Percentiles rank a stretch among this genome's conserved stretches.
phyloP scores from a whole-genome alignment of 2,797 vertebrate genomes.

The Labeo calbasu region DNA sequence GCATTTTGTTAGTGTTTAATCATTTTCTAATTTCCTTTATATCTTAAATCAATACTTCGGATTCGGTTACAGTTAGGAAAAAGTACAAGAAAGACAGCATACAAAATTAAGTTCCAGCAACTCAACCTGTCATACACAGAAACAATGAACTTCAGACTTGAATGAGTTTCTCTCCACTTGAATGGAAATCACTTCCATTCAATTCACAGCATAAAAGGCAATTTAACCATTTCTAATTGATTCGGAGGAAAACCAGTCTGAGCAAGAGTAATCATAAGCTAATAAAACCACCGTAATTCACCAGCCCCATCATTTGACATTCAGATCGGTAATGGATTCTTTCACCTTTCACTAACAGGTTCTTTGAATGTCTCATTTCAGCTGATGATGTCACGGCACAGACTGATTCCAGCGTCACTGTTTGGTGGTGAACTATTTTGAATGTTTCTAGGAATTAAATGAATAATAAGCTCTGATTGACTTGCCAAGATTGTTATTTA shows the following conservation, averaged over 20 bases:
- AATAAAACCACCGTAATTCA: constrained; percentile 65
- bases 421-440: constrained; percentile 15
- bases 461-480: not conserved
- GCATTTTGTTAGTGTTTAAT: not conserved
- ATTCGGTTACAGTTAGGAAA: not conserved
- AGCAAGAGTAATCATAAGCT: constrained; percentile 59
- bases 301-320: constrained; percentile 67
- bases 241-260: constrained; percentile 59
- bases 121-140: constrained; percentile 36
- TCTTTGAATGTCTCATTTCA: constrained; percentile 50
- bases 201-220: constrained; percentile 40
- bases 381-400: constrained; percentile 48
- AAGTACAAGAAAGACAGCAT: not conserved
- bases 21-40: not conserved
- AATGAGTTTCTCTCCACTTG: constrained; percentile 29
- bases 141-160: constrained; percentile 36
- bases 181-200: constrained; percentile 52
- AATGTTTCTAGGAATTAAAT: constrained; percentile 34
- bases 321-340: constrained; percentile 56
- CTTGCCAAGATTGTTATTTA: not conserved
- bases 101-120: constrained; percentile 15
- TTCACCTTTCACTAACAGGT: constrained; percentile 53
- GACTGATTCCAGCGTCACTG: constrained; percentile 25
- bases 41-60: not conserved
- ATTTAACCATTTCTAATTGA: constrained; percentile 46